These are phyloP conservation scores for Lontra canadensis DNA, from an alignment of 2,113 vertebrate genomes.

Conservation along the genomic window DNA sequence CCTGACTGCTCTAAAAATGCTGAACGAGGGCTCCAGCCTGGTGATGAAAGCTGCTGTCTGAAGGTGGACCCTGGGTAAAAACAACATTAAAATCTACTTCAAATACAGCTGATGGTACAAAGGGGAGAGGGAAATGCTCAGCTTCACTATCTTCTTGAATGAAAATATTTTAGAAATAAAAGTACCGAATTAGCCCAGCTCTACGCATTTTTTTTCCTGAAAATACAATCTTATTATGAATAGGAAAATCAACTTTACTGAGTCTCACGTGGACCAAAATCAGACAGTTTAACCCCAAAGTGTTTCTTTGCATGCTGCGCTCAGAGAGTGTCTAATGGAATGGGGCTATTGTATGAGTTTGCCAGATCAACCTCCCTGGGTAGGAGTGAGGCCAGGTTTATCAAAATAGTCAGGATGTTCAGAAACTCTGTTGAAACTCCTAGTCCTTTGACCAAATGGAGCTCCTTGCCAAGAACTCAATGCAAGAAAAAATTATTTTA, in stretches of 20 bases:
- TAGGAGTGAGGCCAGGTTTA: not conserved
- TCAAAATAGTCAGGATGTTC: not conserved
- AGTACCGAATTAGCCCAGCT: not conserved
- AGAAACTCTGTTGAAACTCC: not conserved
- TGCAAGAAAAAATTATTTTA: not conserved
- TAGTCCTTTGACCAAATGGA: not conserved
- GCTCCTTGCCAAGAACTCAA: not conserved
- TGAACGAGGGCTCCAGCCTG: conserved; percentile 77
- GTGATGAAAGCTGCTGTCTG: conserved; percentile 82
- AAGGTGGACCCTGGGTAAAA: conserved; percentile 74
- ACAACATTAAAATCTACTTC: conserved; percentile 74
- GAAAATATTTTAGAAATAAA: conserved; percentile 4
- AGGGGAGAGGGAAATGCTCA: conserved; percentile 45
- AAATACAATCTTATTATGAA: not conserved
- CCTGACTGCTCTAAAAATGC: conserved; percentile 86
- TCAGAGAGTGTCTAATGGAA: not conserved
- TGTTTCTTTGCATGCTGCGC: conserved; percentile 39
- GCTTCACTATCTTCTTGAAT: not conserved
- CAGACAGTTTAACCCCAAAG: not conserved
- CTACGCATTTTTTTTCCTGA: not conserved
- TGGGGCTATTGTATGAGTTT: not conserved
- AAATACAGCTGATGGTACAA: conserved; percentile 45
- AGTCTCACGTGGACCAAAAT: not conserved
- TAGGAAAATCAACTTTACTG: conserved; percentile 5
- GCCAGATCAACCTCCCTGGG: not conserved